Base-by-base conservation (phyloP, 1,140 invertebrate species). In the Trialeurodes vaporariorum region DNA sequence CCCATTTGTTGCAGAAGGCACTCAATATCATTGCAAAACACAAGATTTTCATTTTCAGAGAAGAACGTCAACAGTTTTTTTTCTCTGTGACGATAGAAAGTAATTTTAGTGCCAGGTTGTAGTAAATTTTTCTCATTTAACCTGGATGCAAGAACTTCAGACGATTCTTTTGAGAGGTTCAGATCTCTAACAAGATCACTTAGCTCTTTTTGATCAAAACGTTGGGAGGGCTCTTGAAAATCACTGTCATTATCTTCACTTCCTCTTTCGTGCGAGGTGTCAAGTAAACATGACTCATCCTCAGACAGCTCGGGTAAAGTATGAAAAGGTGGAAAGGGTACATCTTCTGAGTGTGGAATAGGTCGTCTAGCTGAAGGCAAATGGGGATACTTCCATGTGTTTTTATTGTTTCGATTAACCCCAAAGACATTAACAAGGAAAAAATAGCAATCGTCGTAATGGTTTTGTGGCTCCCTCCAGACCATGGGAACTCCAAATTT, bases 191-290 rank as follows among this genome's bases (percentile, higher is more conserved):
- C 23, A 26, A 64, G 59, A 25, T 60, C 11, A 66, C 34, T 62
- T 17, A 62, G 61, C 22, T 62, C 40, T 78, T 78, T 2, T 75
- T 62, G 61, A 2, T n/a, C n/a, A n/a, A n/a, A n/a, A n/a, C n/a
- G n/a, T n/a, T n/a, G n/a, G n/a, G n/a, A n/a, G n/a, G n/a, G n/a
- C n/a, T n/a, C n/a, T n/a, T n/a, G n/a, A n/a, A n/a, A n/a, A n/a
- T n/a, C n/a, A n/a, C n/a, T n/a, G n/a, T n/a, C n/a, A n/a, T n/a
- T n/a, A n/a, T n/a, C n/a, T n/a, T n/a, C n/a, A n/a, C n/a, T n/a
- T n/a, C n/a, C n/a, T n/a, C n/a, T n/a, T n/a, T n/a, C n/a, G n/a
- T n/a, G n/a, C n/a, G n/a, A n/a, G n/a, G n/a, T n/a, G n/a, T n/a
- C n/a, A n/a, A n/a, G n/a, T n/a, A n/a, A n/a, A n/a, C n/a, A n/a